Evolutionary conservation across 2,797 vertebrate genomes (phyloP), one percentile per base, ranked within the genome.

Genomic region (Neolamprologus multifasciatus): DNA sequence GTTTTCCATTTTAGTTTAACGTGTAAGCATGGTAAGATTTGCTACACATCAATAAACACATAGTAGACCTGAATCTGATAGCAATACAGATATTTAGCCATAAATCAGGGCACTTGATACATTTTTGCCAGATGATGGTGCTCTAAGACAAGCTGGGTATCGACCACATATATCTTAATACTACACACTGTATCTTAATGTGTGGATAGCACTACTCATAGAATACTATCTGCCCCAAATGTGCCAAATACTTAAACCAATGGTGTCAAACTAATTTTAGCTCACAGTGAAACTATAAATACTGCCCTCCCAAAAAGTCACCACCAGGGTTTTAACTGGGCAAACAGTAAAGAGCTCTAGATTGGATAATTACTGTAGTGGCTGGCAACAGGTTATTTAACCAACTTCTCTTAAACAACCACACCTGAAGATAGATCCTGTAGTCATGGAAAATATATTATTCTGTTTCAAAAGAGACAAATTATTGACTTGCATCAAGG

Each of bases 51-150:
- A 76, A 1, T 6, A 4, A 76, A 76, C 43, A 31, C 26, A 31
- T 5, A 76, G 17, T 50, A 19, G 16, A 76, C 0, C 71, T 31
- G 26, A 50, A 31, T 50, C 23, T n/a, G 26, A 76, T 13, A 29
- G 10, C 6, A 76, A 50, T 50, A 11, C 69, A 76, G 2, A 13
- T n/a, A 76, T 76, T 50, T 48, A 50, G 16, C 16, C 69, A 76
- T 76, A 76, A 76, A 76, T 50, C 43, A 76, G 29, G 11, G 71
- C 10, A 76, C 26, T 50, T 29, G 43, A 76, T 76, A 31, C 43
- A 76, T 76, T 76, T 76, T 76, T 76, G 43, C 43, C 71, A 76
- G 71, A 76, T 76, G 71, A 76, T 76, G 69, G 69, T 45, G 43
- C 43, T 76, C 23, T 76, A 48, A 29, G 69, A 76, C 26, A 76